Evolutionary conservation across 2,797 vertebrate species (phyloP).

Genomic region (Petrocephalus schoutedeni): DNA sequence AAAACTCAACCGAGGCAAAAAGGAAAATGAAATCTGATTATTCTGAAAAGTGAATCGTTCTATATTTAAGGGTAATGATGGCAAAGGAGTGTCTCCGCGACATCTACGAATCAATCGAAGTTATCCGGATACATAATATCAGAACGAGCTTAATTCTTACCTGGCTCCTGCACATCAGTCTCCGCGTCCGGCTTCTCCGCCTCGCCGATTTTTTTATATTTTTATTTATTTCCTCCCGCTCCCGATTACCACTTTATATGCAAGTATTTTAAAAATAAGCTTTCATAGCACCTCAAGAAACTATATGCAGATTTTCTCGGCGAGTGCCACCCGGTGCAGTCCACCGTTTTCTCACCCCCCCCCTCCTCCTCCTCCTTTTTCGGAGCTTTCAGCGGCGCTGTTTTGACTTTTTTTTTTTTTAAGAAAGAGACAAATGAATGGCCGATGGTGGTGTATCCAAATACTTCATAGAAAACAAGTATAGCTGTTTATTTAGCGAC

Average conservation of each 20-base stretch:
- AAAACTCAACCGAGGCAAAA: background rate
- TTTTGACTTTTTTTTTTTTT: conserved; percentile 1
- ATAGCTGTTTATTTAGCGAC: conserved; percentile 1
- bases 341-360: background rate
- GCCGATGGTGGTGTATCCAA: background rate
- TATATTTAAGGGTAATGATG: background rate
- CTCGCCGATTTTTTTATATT: background rate
- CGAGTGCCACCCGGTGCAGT: background rate
- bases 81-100: background rate
- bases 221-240: background rate
- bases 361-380: background rate
- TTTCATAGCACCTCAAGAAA: conserved; percentile 8
- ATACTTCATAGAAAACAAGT: background rate
- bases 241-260: background rate
- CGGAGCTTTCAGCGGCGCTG: conserved; percentile 13
- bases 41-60: background rate
- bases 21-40: background rate
- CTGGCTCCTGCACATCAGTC: conserved; percentile 23
- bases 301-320: background rate
- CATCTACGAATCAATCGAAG: background rate
- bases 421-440: conserved; percentile 19
- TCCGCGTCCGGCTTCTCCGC: background rate
- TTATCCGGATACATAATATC: background rate
- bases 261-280: background rate
- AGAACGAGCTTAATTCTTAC: conserved; percentile 18